These are phyloP conservation scores for Leucoraja ocellata DNA, from an alignment of 2,797 vertebrate genomes.

Conservation along the genomic window DNA sequence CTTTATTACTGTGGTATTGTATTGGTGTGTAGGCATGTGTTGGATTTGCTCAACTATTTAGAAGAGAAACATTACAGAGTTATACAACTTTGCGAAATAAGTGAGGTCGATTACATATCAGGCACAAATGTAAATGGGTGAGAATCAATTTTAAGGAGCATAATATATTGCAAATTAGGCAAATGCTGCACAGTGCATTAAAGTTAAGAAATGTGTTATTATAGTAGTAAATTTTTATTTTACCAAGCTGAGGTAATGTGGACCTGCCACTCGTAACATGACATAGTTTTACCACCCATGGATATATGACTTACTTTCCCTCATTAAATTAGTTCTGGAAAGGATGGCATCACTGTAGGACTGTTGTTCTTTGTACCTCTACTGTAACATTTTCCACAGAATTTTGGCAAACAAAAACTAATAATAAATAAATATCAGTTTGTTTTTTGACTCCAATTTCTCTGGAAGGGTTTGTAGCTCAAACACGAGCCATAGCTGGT, in stretches of 20 bases:
- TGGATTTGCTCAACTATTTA: not conserved
- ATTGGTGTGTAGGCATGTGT: not conserved
- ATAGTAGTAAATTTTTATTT: not conserved
- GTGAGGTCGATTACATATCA: not conserved
- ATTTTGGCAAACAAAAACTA: constrained; percentile 13
- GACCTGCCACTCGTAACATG: constrained; percentile 14
- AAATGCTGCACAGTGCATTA: not conserved
- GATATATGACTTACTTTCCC: not conserved
- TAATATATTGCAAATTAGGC: not conserved
- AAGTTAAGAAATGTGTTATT: not conserved
- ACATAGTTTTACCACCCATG: not conserved
- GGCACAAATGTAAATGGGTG: not conserved
- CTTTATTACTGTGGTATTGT: not conserved
- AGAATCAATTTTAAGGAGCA: not conserved
- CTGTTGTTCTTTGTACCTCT: constrained; percentile 1
- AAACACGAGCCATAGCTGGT: not conserved
- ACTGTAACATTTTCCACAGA: constrained; percentile 30
- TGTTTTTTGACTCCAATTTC: constrained; percentile 8
- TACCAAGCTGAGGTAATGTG: not conserved
- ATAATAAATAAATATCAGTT: constrained; percentile 28
- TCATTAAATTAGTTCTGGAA: constrained; percentile 19
- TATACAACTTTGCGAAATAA: not conserved
- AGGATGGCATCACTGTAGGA: constrained; percentile 2
- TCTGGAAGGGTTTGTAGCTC: not conserved
- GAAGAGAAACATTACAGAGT: not conserved